Base-by-base conservation (phyloP, 2,888 invertebrate genomes). In the Leptopterna dolabrata region DNA sequence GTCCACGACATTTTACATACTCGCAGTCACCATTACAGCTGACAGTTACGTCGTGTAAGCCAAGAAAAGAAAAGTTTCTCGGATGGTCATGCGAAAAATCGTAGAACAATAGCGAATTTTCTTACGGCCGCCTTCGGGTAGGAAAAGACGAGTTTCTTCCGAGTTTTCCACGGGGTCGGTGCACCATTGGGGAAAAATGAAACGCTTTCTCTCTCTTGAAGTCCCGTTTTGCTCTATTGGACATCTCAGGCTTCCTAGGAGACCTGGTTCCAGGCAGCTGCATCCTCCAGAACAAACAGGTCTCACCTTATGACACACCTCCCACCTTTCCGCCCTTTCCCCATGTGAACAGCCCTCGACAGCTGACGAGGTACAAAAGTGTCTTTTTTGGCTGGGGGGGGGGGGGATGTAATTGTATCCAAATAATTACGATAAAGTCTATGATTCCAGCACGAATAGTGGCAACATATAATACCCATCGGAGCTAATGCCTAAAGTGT, bases 181-280 rank as follows among this genome's bases (percentile, higher is more conserved):
- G 63, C 63, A 63, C 63, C 63, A 63, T 63, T 63, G 63, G 63
- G 63, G 63, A 76, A 76, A 70, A 41, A 41, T 76, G 73, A 76
- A 76, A 76, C 73, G 73, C 73, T 76, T 76, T 76, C 73, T 76
- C 73, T 76, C 36, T 41, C 36, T 3, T 36, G 9, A 41, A 76
- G 73, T 76, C 73, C 73, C 73, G 73, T 76, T 76, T 41, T 30
- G 73, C 73, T 76, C 73, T 76, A 76, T 76, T 76, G 73, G n/a
- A 7, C 30, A 76, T 76, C 73, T 36, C 36, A 76, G 73, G 36
- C 30, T 16, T 41, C 41, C 73, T 41, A 36, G 14, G 14, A 6
- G n/a, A 16, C 73, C 11, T 63, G 63, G 63, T 63, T 76, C 36
- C 73, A 36, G 73, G 36, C 73, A 76, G 73, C 73, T 76, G 73